phyloP scores from a whole-genome alignment of 2,888 invertebrate genomes.

The Tetranychus piercei region DNA sequence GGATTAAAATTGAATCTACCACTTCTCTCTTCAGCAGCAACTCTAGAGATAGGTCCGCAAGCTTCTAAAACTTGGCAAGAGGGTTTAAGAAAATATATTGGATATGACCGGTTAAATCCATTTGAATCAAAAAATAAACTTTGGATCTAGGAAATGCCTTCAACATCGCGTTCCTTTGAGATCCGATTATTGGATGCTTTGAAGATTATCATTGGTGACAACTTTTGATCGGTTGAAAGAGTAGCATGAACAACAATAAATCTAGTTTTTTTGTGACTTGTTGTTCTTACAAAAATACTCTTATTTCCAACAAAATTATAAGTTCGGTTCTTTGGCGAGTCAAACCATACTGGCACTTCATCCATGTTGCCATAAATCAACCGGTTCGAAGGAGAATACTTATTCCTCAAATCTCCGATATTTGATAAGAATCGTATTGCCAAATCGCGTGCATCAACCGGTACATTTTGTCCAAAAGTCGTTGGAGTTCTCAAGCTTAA shows the following conservation, averaged over 20 bases:
- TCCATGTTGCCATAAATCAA: not conserved
- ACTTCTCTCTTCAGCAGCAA: too few species aligned
- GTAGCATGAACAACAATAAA: not conserved
- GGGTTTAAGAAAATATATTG: too few species aligned
- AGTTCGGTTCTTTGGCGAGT: not conserved
- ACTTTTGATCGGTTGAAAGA: not conserved
- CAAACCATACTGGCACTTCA: not conserved
- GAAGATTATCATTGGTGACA: not conserved
- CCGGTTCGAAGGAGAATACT: too few species aligned
- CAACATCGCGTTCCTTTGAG: too few species aligned
- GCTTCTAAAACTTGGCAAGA: too few species aligned
- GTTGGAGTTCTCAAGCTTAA: not conserved
- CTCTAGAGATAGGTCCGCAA: too few species aligned
- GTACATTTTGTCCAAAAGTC: not conserved
- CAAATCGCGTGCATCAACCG: not conserved
- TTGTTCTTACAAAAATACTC: not conserved
- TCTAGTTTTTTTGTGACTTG: not conserved
- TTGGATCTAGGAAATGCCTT: too few species aligned
- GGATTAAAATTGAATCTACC: too few species aligned
- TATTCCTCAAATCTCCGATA: too few species aligned
- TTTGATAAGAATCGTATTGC: not conserved
- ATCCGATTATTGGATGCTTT: not conserved
- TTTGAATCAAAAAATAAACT: too few species aligned
- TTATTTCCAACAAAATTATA: not conserved
- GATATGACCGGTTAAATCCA: too few species aligned